Base-by-base conservation (phyloP, 2,888 invertebrate genomes). In the Lithophane ornitopus region DNA sequence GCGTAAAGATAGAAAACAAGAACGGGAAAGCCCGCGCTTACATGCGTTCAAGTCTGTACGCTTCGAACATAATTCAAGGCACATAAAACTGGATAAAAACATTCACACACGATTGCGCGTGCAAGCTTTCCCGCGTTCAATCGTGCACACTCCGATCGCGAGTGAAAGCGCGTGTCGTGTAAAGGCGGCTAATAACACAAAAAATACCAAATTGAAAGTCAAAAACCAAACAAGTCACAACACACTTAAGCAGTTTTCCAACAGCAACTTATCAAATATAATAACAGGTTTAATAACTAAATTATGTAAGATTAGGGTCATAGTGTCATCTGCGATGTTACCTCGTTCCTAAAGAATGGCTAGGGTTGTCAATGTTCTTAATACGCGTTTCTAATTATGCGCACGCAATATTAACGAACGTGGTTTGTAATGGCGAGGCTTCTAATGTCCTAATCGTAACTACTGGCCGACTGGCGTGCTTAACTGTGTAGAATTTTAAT, bases 361-460 rank as follows among this genome's bases (percentile, higher is more conserved):
- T 85, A 87, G 88, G 90, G 90, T 90, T 90, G 85, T 78, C 86
- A 86, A 66, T 67, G 88, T 87, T 90, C 85, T 89, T 88, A 89
- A 92, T 90, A 91, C 88, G 89, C 90, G 89, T 90, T 82, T 90
- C 89, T 93, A 92, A 94, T 94, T 94, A 93, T 80, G 70, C 83
- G 80, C 94, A 94, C 93, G 94, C 93, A 89, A 93, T 86, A 84
- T 88, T 87, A 88, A 74, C 62, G 76, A 90, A 89, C 89, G 87
- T 63, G 74, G 76, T 74, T 54, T 39, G 70, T 71, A 73, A 75
- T 75, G 49, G 65, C 39, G 65, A 34, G 66, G 58, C 70, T 78
- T 68, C 39, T 44, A 69, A 74, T 85, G 86, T 84, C 82, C 86
- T 82, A 82, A 82, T 85, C 75, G 76, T 77, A 78, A 76, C 67